These are phyloP conservation scores for Leptoteleia sp. DNA, from an alignment of 1,140 invertebrate genomes.

Conservation along the genomic window DNA sequence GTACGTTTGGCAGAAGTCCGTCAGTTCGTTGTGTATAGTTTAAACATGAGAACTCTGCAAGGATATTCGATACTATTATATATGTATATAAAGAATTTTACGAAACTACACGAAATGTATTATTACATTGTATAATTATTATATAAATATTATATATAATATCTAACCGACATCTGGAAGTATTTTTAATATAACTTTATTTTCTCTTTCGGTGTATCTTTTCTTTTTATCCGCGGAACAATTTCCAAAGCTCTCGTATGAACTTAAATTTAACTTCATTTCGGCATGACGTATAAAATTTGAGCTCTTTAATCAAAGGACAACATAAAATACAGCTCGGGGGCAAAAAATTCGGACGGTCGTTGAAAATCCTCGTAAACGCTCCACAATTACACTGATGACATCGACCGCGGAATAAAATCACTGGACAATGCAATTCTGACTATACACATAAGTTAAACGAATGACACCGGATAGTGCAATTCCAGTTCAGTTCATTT, in stretches of 20 bases:
- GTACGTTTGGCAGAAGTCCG: no score
- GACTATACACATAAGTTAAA: background rate
- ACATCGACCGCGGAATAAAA: conserved; percentile 24
- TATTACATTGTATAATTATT: no score
- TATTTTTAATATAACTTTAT: no score
- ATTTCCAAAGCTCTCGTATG: conserved; percentile 21
- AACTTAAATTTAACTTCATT: conserved; percentile 46
- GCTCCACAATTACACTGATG: background rate
- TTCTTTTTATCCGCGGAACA: conserved; percentile 15
- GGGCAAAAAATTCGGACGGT: conserved; percentile 8
- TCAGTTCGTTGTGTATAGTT: no score
- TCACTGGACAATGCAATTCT: conserved; percentile 4
- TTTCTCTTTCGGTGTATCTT: background rate
- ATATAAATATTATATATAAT: no score
- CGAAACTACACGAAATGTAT: no score
- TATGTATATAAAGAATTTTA: no score
- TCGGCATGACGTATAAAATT: conserved; percentile 39
- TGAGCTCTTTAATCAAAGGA: conserved; percentile 38
- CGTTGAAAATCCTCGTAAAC: no score
- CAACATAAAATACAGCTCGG: conserved; percentile 2
- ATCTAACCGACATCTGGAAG: no score
- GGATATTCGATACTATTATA: no score
- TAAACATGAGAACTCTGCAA: no score
- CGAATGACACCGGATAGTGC: conserved; percentile 12
- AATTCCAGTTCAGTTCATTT: conserved; percentile 49